Evolutionary conservation across 2,888 invertebrate genomes (phyloP), one percentile per base, ranked within the genome.

Genomic region (Polylopha cassiicola): DNA sequence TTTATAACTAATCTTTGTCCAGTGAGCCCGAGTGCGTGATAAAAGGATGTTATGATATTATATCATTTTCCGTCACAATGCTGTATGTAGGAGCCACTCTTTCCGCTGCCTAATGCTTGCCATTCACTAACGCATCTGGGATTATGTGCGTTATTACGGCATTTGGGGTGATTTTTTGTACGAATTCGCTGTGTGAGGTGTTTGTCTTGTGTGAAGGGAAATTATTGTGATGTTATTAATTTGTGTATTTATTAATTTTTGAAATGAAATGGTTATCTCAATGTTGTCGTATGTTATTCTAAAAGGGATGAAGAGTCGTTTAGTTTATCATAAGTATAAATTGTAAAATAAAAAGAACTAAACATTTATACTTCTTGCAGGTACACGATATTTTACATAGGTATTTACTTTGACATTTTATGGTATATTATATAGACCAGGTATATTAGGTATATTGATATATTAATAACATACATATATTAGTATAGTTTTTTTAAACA

Each of bases 1-100:
- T n/a, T n/a, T n/a, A n/a, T n/a, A n/a, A n/a, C n/a, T n/a, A n/a
- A n/a, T n/a, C n/a, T n/a, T n/a, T n/a, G n/a, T n/a, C n/a, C n/a
- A n/a, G n/a, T n/a, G n/a, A n/a, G n/a, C n/a, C n/a, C n/a, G n/a
- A n/a, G n/a, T n/a, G n/a, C n/a, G n/a, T n/a, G n/a, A n/a, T 73
- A 65, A 80, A 79, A 77, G 78, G 78, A 79, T 82, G 84, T 79
- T 79, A 80, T 75, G 73, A 84, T 74, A 78, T 84, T 75, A 80
- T 78, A 77, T 81, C 82, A 85, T 82, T 84, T 82, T 80, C 80
- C 79, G 65, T 66, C 63, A 80, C 80, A 81, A 82, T 71, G 66
- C 63, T 53, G 56, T 55, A 65, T 69, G 69, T 71, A 71, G 70
- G 65, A 68, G 62, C 64, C 56, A 54, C 76, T 79, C 73, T 76